Conservation (phyloP, 2,797 vertebrate genomes). For the Petrocephalus schoutedeni region DNA sequence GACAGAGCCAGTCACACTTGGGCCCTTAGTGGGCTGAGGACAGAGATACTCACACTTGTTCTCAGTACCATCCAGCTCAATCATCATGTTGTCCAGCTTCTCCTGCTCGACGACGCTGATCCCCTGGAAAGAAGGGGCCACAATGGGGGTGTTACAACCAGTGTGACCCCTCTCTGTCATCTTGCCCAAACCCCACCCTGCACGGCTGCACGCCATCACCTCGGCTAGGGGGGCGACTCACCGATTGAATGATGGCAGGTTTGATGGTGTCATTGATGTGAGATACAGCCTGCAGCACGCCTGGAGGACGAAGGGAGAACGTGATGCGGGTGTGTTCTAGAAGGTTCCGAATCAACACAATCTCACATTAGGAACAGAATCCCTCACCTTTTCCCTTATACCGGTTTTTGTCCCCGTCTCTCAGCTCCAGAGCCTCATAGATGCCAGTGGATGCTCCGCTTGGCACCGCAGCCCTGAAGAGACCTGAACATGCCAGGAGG, state of each 20-base stretch:
- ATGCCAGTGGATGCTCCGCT: conserved; percentile 82
- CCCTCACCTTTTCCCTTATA: conserved; percentile 67
- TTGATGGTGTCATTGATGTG: conserved; percentile 85
- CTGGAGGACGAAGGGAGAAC: conserved; percentile 40
- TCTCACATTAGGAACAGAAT: background rate
- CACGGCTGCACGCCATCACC: background rate
- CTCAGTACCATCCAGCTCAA: conserved; percentile 88
- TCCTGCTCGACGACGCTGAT: conserved; percentile 80
- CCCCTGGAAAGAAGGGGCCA: conserved; percentile 56
- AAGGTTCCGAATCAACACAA: background rate
- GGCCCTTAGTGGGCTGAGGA: background rate
- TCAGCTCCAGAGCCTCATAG: conserved; percentile 79
- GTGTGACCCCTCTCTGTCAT: background rate
- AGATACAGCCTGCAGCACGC: conserved; percentile 83
- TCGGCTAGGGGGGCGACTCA: conserved; percentile 54
- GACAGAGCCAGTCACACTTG: too few relatives aligned
- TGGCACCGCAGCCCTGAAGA: conserved; percentile 78
- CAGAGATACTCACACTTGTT: conserved; percentile 73
- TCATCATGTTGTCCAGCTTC: conserved; percentile 85
- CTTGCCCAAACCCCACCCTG: background rate
- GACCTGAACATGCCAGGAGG: conserved; percentile 49
- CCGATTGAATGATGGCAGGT: conserved; percentile 77
- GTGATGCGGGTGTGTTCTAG: background rate
- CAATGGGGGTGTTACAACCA: background rate
- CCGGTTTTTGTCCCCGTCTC: conserved; percentile 76